These are phyloP conservation scores for Bombus waltoni DNA, from an alignment of 1,140 invertebrate genomes.

Conservation along the genomic window DNA sequence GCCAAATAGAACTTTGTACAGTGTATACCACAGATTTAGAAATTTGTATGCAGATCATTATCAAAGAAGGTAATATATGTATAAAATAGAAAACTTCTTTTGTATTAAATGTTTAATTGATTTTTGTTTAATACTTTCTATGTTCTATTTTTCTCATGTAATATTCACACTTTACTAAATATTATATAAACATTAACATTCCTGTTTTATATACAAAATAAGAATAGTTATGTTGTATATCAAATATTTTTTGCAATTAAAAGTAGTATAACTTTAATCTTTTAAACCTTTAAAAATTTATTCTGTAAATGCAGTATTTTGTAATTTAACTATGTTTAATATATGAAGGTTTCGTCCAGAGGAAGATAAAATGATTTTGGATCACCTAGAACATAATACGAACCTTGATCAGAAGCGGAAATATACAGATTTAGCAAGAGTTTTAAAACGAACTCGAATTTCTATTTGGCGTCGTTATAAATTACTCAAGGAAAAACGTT, in stretches of 20 bases:
- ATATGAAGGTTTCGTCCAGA: constrained; percentile 40
- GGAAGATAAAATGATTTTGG: constrained; percentile 73
- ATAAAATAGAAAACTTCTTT: background rate
- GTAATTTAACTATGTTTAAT: constrained; percentile 12
- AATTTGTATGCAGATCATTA: constrained; percentile 58
- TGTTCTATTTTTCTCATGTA: background rate
- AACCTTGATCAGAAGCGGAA: constrained; percentile 57
- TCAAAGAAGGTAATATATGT: constrained; percentile 64
- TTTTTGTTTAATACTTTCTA: background rate
- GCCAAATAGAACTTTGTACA: constrained; percentile 71
- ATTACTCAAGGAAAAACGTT: constrained; percentile 56
- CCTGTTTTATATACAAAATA: background rate
- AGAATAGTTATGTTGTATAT: background rate
- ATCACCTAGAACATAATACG: constrained; percentile 62
- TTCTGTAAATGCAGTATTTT: background rate
- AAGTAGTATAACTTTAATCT: background rate
- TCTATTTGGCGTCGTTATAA: constrained; percentile 76
- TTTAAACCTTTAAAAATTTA: background rate
- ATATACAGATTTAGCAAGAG: constrained; percentile 70
- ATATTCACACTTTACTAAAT: background rate
- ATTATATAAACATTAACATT: background rate
- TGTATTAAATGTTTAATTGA: background rate
- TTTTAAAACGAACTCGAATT: constrained; percentile 73
- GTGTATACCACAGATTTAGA: constrained; percentile 74
- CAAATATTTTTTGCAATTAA: background rate